Evolutionary conservation across 2,113 vertebrate species (phyloP), one percentile per base, ranked within the genome.

Genomic region (Accipiter virgatus): DNA sequence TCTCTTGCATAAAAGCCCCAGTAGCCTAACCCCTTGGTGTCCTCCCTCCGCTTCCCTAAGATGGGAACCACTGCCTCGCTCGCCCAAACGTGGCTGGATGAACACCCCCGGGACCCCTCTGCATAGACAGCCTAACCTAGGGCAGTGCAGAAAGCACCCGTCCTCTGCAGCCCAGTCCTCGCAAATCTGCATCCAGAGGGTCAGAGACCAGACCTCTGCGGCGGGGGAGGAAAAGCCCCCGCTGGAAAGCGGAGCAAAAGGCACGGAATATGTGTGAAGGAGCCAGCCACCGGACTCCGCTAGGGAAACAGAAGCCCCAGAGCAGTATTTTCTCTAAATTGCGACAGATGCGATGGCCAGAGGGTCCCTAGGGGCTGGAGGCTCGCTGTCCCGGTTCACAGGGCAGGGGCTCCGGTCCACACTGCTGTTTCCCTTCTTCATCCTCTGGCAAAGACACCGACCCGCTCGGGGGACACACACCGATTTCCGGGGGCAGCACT

Each of bases 81-180:
- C 43, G 25, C 21, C 45, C 38, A 36, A 26, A 71, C 65, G 31
- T 11, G 47, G 13, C 34, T 4, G 1, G 43, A 48, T 55, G 38
- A 56, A 6, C 16, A 1, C 3, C 43, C 17, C 36, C 0, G 1
- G 26, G 27, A 73, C 31, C 56, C 31, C 59, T 48, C 53, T 7
- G 81, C 27, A 19, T 18, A 14, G 42, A 5, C 58, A 18, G 43
- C 10, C 2, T 2, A 5, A 38, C 34, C 34, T 19, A 0, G 20
- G 4, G 61, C 1, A 2, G 31, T 1, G 16, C 0, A 2, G 68
- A 53, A 45, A 26, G 31, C 2, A 1, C 26, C 47, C 9, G 0
- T 18, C 21, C 45, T 42, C 40, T 12, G 19, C 61, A n/a, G 32
- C 55, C 1, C 0, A 29, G 26, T 4, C 43, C 63, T 31, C 9